Evolutionary conservation across 2,888 invertebrate genomes (phyloP), one percentile per base, ranked within the genome.

Genomic region (Papilio elwesi): DNA sequence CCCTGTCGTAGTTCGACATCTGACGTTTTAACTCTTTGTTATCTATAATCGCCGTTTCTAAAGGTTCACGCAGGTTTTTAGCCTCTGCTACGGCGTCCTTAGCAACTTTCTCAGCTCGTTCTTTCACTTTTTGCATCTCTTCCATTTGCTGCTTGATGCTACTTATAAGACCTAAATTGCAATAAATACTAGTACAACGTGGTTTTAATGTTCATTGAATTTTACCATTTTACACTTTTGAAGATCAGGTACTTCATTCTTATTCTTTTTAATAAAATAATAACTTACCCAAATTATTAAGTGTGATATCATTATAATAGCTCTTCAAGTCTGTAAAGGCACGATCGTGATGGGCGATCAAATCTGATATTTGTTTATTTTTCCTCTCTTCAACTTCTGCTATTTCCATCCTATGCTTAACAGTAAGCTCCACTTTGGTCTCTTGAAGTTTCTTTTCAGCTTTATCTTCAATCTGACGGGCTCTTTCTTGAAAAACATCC

Each of bases 271-370:
- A 8, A 13, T 11, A 47, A n/a, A 64, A 64, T 72, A 66, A 38
- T 8, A 13, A 73, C 83, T 81, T 76, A 90, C 98, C 97, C 77
- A 99, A 94, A 90, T 99, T 99, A 87, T 98, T 98, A 13, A 98
- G 92, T 0, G 98, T 98, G 69, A 99, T 98, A 81, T 98, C 98
- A 82, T 98, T 98, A 84, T 98, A 99, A 90, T 98, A 99, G 87
- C 97, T 97, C 87, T 98, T 98, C 91, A 99, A 96, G 86, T 98
- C 98, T 59, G 96, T 95, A 85, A 98, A 98, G 0, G 97, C 96
- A 79, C 95, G 95, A 76, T 98, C 98, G 83, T 99, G 98, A 81
- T 97, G 96, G 51, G 95, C 94, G 76, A 97, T 97, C 74, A 99
- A 89, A 53, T 96, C 96, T 11, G 96, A 95, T 6, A 98, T 95